Evolutionary conservation across 1,140 invertebrate species (phyloP), one percentile per base, ranked within the genome.

Genomic region (Bombus polaris): DNA sequence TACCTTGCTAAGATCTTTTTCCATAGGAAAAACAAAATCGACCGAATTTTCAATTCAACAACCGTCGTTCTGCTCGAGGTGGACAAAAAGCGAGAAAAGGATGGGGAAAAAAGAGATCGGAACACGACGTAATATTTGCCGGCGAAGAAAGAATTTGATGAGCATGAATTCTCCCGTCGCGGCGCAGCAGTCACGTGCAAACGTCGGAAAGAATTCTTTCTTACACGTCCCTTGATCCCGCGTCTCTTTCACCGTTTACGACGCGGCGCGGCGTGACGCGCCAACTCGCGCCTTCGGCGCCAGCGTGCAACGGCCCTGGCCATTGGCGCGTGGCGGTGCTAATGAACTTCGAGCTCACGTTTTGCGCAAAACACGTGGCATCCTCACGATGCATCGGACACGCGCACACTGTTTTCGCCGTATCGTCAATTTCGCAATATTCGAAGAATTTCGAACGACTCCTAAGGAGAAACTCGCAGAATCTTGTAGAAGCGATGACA

Each of bases 321-420:
- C 65, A 76, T 83, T 91, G 87, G 89, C 89, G 89, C 87, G 87
- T 89, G 81, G 78, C 87, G 84, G 85, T 91, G 87, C 89, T 89
- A 91, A 91, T 89, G 89, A 91, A 91, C 89, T 91, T 85, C 39
- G 47, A 62, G 35, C 68, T 86, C 81, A 79, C 70, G 81, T 91
- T 91, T 81, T 53, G 77, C 78, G 65, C 75, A 75, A 82, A 88
- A 76, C 89, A 83, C 82, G 83, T 81, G 87, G 68, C 82, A 71
- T 53, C 66, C 74, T 82, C 81, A 35, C 65, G 35, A 79, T 85
- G 73, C 88, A 76, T 65, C 72, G 73, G 44, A 47, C 59, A 22
- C n/a, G 9, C 8, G 32, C 35, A 3, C 3, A n/a, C 3, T 22
- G 13, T 22, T 47, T 10, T 3, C 53, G 32, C 9, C 1, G 8